Conservation (phyloP, 2,888 invertebrate species). For the Agriotes lineatus region DNA sequence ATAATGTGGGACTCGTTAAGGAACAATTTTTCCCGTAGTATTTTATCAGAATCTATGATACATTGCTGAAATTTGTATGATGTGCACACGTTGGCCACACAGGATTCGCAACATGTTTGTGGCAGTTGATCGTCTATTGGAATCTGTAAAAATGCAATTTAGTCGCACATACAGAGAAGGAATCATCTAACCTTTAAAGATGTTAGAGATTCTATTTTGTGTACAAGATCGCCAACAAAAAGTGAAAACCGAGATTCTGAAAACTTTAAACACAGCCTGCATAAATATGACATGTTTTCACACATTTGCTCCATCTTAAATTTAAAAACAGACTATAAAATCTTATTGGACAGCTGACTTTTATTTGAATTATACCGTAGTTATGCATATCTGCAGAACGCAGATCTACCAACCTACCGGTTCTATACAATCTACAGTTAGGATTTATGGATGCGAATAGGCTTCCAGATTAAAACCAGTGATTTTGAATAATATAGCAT, state of each 20-base stretch:
- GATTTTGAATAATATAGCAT: no score
- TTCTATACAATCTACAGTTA: no score
- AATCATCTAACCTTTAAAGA: conserved; percentile 53
- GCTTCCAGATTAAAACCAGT: no score
- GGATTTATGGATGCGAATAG: no score
- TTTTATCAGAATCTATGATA: conserved; percentile 55
- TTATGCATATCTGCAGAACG: no score
- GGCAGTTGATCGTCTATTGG: conserved; percentile 55
- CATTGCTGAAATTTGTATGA: conserved; percentile 54
- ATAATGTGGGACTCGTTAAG: conserved; percentile 7
- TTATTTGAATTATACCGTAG: no score
- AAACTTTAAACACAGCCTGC: conserved; percentile 56
- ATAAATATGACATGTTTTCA: conserved; percentile 42
- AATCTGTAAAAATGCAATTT: conserved; percentile 53
- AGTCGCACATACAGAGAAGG: not conserved
- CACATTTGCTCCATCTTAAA: no score
- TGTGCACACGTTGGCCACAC: conserved; percentile 55
- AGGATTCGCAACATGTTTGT: conserved; percentile 55
- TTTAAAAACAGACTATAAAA: no score
- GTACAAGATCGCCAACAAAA: conserved; percentile 54
- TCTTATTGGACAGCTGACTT: no score
- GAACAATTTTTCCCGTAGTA: conserved; percentile 1
- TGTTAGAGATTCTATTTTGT: conserved; percentile 57
- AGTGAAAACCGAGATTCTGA: conserved; percentile 52
- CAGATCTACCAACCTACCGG: no score